Evolutionary conservation across 1,140 invertebrate species (phyloP).

Genomic region (Aphis gossypii): DNA sequence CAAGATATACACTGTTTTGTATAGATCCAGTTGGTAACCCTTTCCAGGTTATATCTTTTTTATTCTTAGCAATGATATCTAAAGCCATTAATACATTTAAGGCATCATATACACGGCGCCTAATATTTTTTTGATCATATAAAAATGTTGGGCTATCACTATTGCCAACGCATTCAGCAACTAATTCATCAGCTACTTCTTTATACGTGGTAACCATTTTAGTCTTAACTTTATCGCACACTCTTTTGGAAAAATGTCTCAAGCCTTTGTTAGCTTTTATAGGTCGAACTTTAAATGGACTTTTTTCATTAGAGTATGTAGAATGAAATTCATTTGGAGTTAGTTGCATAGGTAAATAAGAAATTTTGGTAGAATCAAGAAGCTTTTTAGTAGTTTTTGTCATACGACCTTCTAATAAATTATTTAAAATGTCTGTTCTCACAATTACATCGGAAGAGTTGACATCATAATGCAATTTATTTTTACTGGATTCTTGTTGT

Average conservation of each 20-base stretch:
- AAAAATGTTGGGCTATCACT: constrained; percentile 63
- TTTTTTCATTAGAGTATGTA: constrained; percentile 36
- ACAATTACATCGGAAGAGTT: constrained; percentile 40
- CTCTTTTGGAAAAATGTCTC: constrained; percentile 99
- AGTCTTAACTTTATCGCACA: constrained; percentile 98
- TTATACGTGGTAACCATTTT: constrained; percentile 95
- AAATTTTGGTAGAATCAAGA: constrained; percentile 54
- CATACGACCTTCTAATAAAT: constrained; percentile 47
- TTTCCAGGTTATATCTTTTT: constrained; percentile 99
- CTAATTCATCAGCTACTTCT: constrained; percentile 98
- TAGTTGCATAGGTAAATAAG: constrained; percentile 46
- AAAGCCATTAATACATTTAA: constrained; percentile 99
- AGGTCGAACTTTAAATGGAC: constrained; percentile 47
- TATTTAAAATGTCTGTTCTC: constrained; percentile 51
- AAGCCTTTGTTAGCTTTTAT: constrained; percentile 93
- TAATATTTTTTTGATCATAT: constrained; percentile 99
- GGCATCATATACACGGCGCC: constrained; percentile 97
- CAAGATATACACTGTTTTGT: constrained; percentile 90
- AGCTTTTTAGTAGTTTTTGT: constrained; percentile 53
- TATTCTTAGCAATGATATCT: constrained; percentile 99
- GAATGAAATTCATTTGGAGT: constrained; percentile 48
- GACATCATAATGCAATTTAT: constrained; percentile 16
- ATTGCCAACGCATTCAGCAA: constrained; percentile 77
- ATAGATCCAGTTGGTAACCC: constrained; percentile 96
- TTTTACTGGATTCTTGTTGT: background rate